Conservation (phyloP, 2,888 invertebrate genomes). For the Carcina quercana region DNA sequence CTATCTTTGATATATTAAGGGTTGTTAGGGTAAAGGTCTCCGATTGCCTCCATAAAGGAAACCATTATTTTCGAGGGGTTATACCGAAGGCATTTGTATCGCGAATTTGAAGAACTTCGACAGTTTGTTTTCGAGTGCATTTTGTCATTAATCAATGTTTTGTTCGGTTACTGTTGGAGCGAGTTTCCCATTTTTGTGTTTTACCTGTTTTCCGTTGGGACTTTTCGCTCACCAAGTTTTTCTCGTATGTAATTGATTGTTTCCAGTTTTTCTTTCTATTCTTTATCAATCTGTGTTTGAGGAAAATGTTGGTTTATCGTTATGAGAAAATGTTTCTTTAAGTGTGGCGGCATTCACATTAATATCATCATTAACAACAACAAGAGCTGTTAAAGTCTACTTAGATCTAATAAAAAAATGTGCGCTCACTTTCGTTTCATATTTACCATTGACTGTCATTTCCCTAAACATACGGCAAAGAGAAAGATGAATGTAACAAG, state of each 20-base stretch:
- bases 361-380: too few species aligned
- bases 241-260: constrained; percentile 69
- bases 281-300: too few species aligned
- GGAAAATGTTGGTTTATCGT: too few species aligned
- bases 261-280: too few species aligned
- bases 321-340: too few species aligned
- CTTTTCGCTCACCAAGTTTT: constrained; percentile 55
- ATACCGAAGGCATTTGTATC: constrained; percentile 67
- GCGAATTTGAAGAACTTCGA: constrained; percentile 73
- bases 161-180: constrained; percentile 47
- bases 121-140: constrained; percentile 75
- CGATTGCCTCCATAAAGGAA: constrained; percentile 46
- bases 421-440: too few species aligned
- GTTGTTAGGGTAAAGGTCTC: constrained; percentile 28
- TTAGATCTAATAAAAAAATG: too few species aligned
- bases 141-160: constrained; percentile 72
- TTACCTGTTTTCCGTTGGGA: constrained; percentile 56
- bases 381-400: too few species aligned
- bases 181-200: constrained; percentile 59
- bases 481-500: too few species aligned
- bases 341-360: too few species aligned
- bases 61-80: constrained; percentile 72
- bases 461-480: too few species aligned
- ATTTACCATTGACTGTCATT: too few species aligned
- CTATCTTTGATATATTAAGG: constrained; percentile 13